A percentile compares a stretch with the other conserved stretches of the same genome.
phyloP scores from a whole-genome alignment of 64 coral and sea anemone genomes.

The Actinia equina region DNA sequence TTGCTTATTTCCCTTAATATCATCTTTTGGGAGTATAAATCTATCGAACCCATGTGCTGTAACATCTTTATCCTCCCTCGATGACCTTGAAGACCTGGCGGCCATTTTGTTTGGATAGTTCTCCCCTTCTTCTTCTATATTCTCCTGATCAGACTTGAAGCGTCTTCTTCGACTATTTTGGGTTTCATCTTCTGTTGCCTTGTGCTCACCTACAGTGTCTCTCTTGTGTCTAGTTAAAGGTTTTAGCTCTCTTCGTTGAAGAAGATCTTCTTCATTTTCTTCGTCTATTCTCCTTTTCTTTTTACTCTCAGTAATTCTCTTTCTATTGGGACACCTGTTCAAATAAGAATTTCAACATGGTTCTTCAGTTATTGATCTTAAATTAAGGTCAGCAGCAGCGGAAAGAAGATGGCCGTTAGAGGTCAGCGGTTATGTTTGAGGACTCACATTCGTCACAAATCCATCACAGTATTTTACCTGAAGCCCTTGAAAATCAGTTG shows the following conservation, averaged over 20 bases:
- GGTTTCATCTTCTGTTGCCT: slow-evolving; percentile 3
- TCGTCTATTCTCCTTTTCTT: slow-evolving; percentile 41
- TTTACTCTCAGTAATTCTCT: slow-evolving; percentile 54
- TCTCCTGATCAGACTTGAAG: slow-evolving; percentile 16
- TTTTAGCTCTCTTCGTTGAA: slow-evolving; percentile 17
- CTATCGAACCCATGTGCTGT: slow-evolving; percentile 59
- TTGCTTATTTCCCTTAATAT: slow-evolving; percentile 17
- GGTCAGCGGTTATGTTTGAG: no score
- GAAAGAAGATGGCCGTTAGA: no score
- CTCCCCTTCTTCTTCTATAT: background rate
- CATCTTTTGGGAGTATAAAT: slow-evolving; percentile 34
- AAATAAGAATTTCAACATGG: background rate
- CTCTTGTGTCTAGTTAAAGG: background rate
- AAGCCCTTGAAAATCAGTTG: no score
- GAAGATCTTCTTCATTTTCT: background rate
- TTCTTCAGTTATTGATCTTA: no score
- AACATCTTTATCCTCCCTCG: slow-evolving; percentile 80
- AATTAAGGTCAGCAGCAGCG: no score
- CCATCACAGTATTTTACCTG: no score
- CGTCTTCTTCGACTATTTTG: slow-evolving; percentile 29
- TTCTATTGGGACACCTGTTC: slow-evolving; percentile 54
- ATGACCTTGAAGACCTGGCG: slow-evolving; percentile 69
- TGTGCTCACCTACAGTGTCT: background rate
- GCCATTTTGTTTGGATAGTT: slow-evolving; percentile 51
- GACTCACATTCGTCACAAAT: no score